Base-by-base conservation (phyloP, 2,888 invertebrate species). In the Zeuzera pyrina region DNA sequence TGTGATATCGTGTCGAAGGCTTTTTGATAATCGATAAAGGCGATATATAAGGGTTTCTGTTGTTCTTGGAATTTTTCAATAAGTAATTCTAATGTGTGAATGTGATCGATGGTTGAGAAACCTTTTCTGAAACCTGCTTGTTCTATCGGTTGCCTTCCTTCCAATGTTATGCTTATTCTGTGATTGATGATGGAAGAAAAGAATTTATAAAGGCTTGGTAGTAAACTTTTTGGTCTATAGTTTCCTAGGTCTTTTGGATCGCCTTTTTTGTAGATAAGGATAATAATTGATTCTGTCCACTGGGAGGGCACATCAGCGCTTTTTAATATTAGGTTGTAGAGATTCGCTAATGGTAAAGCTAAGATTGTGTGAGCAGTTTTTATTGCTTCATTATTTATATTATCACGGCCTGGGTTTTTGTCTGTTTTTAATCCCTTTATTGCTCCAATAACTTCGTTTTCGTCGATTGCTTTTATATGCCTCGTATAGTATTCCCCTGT, bases 181-280 rank as follows among this genome's bases (percentile, higher is more conserved):
- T 35, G 31, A 12, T 33, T 29, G 3, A 43, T 33, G 1, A 39
- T 31, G 2, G 39, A 29, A 5, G 39, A 34, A 12, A 41, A 44
- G 6, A 44, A 15, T 35, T 40, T 44, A 30, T 42, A 44, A 5
- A 36, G 8, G n/a, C 21, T 21, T 14, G 33, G 27, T n/a, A 42
- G 31, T 14, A 27, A 14, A 15, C 13, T 27, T 6, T 14, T 14
- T 14, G 27, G 27, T 27, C 27, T 27, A 12, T 27, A 12, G 27
- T 27, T 25, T 2, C 27, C 12, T 3, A 14, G 4, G 13, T 27
- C 10, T 4, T 5, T 23, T 11, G 23, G 23, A 24, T 25, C 25
- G 10, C 28, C 28, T 15, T 28, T 28, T 15, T 15, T 28, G 14
- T 28, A 15, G 7, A 28, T 28, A 7, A 28, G 28, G 12, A 28